Conservation (phyloP, 1,140 invertebrate species). For the Homarus americanus region DNA sequence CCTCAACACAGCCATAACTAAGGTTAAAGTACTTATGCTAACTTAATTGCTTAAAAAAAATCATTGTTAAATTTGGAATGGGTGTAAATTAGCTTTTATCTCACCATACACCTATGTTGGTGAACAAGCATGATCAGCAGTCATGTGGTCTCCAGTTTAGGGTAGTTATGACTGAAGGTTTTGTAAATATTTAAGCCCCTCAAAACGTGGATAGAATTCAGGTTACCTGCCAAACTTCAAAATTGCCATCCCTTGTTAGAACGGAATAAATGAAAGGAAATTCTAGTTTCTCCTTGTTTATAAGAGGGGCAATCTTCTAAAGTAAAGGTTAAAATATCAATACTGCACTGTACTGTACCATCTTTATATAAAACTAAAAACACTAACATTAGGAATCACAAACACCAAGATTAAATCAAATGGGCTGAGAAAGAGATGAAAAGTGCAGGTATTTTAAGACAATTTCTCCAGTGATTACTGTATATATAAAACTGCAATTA, state of each 20-base stretch:
- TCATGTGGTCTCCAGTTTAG: not conserved
- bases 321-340: no score
- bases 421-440: no score
- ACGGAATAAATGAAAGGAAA: no score
- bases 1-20: slow-evolving; percentile 49
- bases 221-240: slow-evolving; percentile 7
- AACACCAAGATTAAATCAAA: no score
- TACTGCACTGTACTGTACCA: no score
- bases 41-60: slow-evolving; percentile 56
- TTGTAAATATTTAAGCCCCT: not conserved
- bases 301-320: no score
- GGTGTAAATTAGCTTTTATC: slow-evolving; percentile 4
- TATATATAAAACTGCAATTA: slow-evolving; percentile 8
- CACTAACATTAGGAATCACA: no score
- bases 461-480: no score
- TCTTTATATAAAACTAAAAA: no score
- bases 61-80: slow-evolving; percentile 54
- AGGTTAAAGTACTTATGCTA: slow-evolving; percentile 50
- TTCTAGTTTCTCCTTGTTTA: no score
- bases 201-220: slow-evolving; percentile 43
- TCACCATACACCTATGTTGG: not conserved
- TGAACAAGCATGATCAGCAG: not conserved
- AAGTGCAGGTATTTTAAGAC: no score
- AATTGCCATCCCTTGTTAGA: no score
- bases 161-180: not conserved